These are phyloP conservation scores for Microchrysa polita DNA, from an alignment of 2,888 invertebrate genomes.

Conservation along the genomic window DNA sequence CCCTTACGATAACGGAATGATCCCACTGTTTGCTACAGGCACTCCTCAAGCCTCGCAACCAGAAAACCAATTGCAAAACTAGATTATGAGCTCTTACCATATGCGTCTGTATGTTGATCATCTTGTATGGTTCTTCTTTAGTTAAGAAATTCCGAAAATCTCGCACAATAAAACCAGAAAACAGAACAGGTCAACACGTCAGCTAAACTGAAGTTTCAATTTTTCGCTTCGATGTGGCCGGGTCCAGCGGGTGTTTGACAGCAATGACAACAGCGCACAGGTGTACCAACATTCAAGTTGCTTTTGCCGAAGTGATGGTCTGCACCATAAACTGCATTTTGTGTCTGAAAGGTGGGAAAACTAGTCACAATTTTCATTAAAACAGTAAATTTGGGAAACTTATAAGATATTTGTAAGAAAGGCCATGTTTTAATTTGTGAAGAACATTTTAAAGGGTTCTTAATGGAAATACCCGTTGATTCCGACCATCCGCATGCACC, in stretches of 20 bases:
- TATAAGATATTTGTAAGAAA: too few species aligned
- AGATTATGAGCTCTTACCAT: conserved; percentile 58
- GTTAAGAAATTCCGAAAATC: neutral
- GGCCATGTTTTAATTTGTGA: too few species aligned
- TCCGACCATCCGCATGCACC: neutral
- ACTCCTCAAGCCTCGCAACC: too few species aligned
- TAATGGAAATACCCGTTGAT: too few species aligned
- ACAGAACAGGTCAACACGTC: conserved; percentile 36
- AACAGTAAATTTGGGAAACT: too few species aligned
- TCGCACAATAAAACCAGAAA: neutral
- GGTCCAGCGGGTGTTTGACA: conserved; percentile 28
- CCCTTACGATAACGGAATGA: neutral
- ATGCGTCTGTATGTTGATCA: conserved; percentile 64
- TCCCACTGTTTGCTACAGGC: too few species aligned
- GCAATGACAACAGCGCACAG: neutral
- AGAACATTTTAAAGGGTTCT: too few species aligned
- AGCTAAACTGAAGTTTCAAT: conserved; percentile 7
- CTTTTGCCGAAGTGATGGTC: too few species aligned
- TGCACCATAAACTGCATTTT: too few species aligned
- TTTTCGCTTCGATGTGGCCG: conserved; percentile 19
- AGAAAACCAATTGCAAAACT: too few species aligned
- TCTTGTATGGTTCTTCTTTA: conserved; percentile 46
- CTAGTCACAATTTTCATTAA: too few species aligned
- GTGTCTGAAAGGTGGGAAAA: too few species aligned
- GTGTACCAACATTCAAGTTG: neutral